A percentile compares a stretch with the other conserved stretches of the same genome.
phyloP scores from a whole-genome alignment of 2,113 vertebrate species.

The Tringa solitaria region DNA sequence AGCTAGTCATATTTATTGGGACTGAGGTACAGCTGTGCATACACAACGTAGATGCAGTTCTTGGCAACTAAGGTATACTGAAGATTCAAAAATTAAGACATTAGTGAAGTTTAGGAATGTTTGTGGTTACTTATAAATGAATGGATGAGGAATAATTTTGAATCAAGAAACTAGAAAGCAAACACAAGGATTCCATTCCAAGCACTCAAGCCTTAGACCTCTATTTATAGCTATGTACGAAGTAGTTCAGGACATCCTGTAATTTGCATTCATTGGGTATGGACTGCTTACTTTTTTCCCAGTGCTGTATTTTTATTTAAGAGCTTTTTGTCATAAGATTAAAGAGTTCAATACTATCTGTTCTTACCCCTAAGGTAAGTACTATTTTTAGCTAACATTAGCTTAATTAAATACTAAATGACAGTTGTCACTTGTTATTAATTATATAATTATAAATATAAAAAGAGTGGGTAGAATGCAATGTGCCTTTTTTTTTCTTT shows the following conservation, averaged over 20 bases:
- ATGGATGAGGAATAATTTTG: not conserved
- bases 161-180: not conserved
- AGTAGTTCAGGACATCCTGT: not conserved
- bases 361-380: not conserved
- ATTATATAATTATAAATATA: not conserved
- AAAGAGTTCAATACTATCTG: not conserved
- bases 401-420: not conserved
- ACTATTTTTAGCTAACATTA: not conserved
- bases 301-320: not conserved
- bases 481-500: not conserved
- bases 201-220: not conserved
- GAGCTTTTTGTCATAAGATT: not conserved
- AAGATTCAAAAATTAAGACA: not conserved
- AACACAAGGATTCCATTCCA: not conserved
- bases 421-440: not conserved
- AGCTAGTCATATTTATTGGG: not conserved
- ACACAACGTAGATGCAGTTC: not conserved
- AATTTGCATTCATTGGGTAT: not conserved
- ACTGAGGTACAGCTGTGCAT: not conserved
- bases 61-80: not conserved
- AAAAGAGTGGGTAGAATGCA: not conserved
- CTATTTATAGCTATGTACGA: not conserved
- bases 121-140: not conserved
- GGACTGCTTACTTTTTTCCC: not conserved
- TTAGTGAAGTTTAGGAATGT: not conserved